A percentile compares a stretch with the other conserved stretches of the same genome.
These are phyloP conservation scores for Tragelaphus scriptus DNA, from an alignment of 2,113 vertebrate genomes.

Conservation along the genomic window DNA sequence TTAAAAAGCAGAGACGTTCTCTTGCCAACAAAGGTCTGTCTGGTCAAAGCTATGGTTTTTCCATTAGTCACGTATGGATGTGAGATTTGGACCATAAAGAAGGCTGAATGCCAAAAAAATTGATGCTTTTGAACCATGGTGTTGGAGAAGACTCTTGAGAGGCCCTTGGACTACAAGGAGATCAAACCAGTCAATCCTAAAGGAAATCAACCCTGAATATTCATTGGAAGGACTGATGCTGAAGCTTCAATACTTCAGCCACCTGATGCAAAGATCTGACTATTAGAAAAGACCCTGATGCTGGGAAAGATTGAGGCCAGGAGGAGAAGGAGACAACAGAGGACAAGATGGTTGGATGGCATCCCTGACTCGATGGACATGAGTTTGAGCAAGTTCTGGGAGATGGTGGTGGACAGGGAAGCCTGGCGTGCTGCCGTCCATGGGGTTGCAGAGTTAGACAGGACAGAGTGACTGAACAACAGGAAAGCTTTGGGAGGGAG, in stretches of 20 bases:
- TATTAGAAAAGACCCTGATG: background rate
- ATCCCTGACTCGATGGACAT: background rate
- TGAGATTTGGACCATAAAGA: background rate
- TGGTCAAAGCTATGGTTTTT: background rate
- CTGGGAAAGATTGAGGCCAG: background rate
- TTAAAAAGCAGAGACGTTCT: background rate
- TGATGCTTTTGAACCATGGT: background rate
- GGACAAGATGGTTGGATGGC: background rate
- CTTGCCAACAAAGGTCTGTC: background rate
- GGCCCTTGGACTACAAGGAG: background rate
- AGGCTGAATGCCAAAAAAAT: background rate
- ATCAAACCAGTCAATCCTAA: background rate
- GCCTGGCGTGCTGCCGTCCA: background rate
- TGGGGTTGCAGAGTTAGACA: background rate
- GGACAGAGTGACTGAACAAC: background rate
- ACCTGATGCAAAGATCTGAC: background rate
- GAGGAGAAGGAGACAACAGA: background rate
- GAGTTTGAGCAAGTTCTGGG: background rate
- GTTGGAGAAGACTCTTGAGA: background rate
- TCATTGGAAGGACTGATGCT: background rate
- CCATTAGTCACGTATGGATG: background rate
- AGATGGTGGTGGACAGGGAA: background rate
- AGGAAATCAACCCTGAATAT: background rate
- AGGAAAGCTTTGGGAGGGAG: background rate
- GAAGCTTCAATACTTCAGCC: background rate